Conservation (phyloP, 2,113 vertebrate species). For the Camelus bactrianus region DNA sequence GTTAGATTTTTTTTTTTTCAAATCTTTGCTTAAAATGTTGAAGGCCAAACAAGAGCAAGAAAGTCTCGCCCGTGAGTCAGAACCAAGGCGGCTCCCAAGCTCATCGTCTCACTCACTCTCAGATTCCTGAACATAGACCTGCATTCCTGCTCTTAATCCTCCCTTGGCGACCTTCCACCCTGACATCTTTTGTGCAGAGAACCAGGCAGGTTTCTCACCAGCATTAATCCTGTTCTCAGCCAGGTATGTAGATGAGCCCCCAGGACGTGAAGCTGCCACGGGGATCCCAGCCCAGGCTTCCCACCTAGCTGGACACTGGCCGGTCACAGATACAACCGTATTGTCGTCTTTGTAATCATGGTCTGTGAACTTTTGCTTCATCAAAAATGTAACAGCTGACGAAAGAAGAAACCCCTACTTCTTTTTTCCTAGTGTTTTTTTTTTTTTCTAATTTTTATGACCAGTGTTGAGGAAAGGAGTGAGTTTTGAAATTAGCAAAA, state of each 20-base stretch:
- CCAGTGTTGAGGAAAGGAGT: background rate
- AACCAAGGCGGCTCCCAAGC: background rate
- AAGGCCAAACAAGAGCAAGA: background rate
- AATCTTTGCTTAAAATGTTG: background rate
- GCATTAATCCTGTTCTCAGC: background rate
- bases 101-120: background rate
- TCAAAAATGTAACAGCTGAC: background rate
- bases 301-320: background rate
- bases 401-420: background rate
- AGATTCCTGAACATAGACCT: background rate
- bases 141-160: background rate
- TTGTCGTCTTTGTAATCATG: background rate
- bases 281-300: background rate
- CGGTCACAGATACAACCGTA: too few relatives aligned
- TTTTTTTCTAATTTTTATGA: background rate
- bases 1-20: background rate
- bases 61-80: background rate
- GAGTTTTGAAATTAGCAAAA: background rate
- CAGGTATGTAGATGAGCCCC: background rate
- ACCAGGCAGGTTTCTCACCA: conserved; percentile 10
- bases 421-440: background rate
- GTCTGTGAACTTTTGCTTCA: background rate
- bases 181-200: background rate
- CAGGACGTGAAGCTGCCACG: background rate
- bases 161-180: background rate